Percentiles rank a stretch among this genome's conserved stretches.
Conservation (phyloP, 23 tunicate species). For the Trididemnum clinides region DNA sequence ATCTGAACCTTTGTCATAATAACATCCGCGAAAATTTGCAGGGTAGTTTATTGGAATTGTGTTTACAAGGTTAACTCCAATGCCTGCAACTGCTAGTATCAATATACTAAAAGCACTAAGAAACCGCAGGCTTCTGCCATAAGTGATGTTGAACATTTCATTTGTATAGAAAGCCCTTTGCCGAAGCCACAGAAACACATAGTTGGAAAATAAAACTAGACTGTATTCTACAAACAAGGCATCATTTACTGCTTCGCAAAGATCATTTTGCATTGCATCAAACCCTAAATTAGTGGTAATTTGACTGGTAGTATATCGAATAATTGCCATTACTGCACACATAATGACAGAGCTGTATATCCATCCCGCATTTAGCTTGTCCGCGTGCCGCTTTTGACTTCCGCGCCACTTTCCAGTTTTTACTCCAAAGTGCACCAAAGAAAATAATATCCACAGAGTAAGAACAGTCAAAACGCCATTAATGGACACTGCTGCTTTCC, state of each 20-base stretch:
- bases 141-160: constrained; percentile 11
- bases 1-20: not conserved
- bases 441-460: constrained; percentile 25
- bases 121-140: not conserved
- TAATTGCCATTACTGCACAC: constrained; percentile 20
- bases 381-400: constrained; percentile 10
- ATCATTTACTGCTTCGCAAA: constrained; percentile 15
- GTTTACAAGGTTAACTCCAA: constrained; percentile 11
- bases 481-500: not conserved
- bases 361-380: constrained; percentile 23
- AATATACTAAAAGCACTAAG: constrained; percentile 15
- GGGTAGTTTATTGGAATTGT: constrained; percentile 1
- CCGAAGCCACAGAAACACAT: constrained; percentile 27
- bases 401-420: constrained; percentile 22
- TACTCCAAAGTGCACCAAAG: constrained; percentile 17
- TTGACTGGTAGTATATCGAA: constrained; percentile 20
- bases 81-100: not conserved
- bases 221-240: constrained; percentile 11
- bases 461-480: not conserved
- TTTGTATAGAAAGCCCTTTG: constrained; percentile 34
- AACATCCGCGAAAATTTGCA: not conserved
- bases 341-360: not conserved
- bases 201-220: not conserved
- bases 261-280: not conserved
- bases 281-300: not conserved